Percentiles rank a stretch among this genome's conserved stretches.
phyloP scores from a whole-genome alignment of 2,113 vertebrate species.

The Chamaea fasciata region DNA sequence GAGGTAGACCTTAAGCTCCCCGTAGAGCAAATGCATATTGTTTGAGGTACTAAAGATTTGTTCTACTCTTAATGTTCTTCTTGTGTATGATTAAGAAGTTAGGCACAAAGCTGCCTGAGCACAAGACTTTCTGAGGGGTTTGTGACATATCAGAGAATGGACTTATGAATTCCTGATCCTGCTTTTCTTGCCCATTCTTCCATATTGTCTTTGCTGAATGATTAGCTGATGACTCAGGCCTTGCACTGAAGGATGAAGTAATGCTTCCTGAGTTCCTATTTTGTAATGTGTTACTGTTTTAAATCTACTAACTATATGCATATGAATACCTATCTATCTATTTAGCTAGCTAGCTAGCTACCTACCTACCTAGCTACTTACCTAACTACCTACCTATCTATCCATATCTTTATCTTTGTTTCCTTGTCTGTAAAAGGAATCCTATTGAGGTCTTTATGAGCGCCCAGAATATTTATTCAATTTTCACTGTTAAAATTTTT shows the following conservation, averaged over 20 bases:
- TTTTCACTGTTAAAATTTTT: not conserved
- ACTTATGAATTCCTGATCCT: not conserved
- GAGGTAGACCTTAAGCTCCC: not conserved
- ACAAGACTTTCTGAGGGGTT: not conserved
- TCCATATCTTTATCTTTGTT: not conserved
- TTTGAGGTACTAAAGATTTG: not conserved
- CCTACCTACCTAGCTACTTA: no score
- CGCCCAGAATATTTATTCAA: not conserved
- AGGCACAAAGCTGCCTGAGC: not conserved
- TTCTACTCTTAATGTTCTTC: not conserved
- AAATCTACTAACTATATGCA: not conserved
- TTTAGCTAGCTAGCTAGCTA: fast-evolving
- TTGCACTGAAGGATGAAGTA: not conserved
- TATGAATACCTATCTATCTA: fast-evolving
- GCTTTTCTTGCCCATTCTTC: not conserved
- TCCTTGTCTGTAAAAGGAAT: not conserved
- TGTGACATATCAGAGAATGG: not conserved
- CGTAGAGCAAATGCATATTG: not conserved
- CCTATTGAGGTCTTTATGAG: not conserved
- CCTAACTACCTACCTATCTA: not conserved
- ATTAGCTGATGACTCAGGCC: not conserved
- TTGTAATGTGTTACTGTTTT: not conserved
- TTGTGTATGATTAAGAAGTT: not conserved
- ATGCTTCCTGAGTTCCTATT: not conserved
- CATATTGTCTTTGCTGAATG: not conserved